Conservation (phyloP, 1,140 invertebrate genomes). For the Sipha flava region DNA sequence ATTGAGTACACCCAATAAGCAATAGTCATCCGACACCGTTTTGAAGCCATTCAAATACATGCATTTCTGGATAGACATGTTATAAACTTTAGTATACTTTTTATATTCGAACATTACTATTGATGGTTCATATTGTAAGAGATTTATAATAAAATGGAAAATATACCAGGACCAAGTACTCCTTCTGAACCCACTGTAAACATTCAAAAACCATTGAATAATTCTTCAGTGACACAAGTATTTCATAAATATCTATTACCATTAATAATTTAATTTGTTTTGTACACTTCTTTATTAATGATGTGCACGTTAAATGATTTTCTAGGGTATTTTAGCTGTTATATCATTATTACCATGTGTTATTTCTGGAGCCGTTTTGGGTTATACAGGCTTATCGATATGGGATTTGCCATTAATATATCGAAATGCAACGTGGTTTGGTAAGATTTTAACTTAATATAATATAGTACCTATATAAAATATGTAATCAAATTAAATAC, state of each 20-base stretch:
- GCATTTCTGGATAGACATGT: too few relatives aligned
- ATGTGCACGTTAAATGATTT: neutral
- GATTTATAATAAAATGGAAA: slow-evolving; percentile 14
- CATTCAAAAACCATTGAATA: neutral
- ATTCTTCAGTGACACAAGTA: slow-evolving; percentile 1
- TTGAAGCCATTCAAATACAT: slow-evolving; percentile 20
- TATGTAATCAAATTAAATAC: too few relatives aligned
- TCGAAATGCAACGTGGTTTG: neutral
- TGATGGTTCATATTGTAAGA: too few relatives aligned
- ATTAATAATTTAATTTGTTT: neutral
- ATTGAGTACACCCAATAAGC: too few relatives aligned
- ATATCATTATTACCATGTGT: neutral
- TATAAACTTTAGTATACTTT: too few relatives aligned
- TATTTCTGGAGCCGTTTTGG: neutral
- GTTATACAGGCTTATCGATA: neutral
- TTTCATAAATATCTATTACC: neutral
- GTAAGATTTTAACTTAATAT: neutral
- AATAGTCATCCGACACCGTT: neutral
- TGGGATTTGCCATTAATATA: neutral
- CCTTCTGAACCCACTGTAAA: neutral
- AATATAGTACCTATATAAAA: too few relatives aligned
- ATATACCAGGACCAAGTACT: neutral
- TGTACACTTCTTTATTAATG: too few relatives aligned
- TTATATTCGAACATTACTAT: too few relatives aligned
- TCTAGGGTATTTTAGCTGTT: neutral